phyloP scores from a whole-genome alignment of 1,140 invertebrate genomes.

The Episyrphus balteatus region DNA sequence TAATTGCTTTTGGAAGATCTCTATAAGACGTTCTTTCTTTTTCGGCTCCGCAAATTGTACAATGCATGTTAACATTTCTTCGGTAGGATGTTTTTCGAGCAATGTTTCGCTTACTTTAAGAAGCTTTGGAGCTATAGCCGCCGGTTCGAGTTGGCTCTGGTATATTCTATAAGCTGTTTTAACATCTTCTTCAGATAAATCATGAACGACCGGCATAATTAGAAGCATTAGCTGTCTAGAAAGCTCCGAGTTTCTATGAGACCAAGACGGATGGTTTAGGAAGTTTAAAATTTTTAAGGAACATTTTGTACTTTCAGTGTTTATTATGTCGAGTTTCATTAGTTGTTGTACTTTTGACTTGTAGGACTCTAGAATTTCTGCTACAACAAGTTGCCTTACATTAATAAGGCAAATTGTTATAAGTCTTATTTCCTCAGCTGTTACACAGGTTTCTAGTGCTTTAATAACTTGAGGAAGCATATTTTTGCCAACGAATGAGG shows the following conservation, averaged over 20 bases:
- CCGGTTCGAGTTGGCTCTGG: conserved; percentile 29
- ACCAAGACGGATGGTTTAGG: conserved; percentile 26
- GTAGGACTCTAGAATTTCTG: conserved; percentile 13
- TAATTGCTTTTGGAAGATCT: conserved; percentile 25
- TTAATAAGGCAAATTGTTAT: conserved; percentile 29
- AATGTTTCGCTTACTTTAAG: conserved; percentile 13
- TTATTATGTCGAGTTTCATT: conserved; percentile 10
- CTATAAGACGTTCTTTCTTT: conserved; percentile 25
- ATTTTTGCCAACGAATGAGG: conserved; percentile 18
- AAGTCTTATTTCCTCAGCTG: conserved; percentile 18
- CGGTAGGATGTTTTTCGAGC: conserved; percentile 8
- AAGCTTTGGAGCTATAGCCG: conserved; percentile 12
- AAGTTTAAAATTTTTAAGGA: conserved; percentile 26
- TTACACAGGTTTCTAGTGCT: conserved; percentile 14
- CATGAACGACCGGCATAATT: conserved; percentile 4
- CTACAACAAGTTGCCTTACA: conserved; percentile 17
- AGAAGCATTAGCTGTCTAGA: conserved; percentile 10
- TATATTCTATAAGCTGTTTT: conserved; percentile 20
- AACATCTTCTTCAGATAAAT: conserved; percentile 10
- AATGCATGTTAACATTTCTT: conserved; percentile 20
- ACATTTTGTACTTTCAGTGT: conserved; percentile 12
- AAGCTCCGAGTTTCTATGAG: conserved; percentile 14
- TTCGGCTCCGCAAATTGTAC: conserved; percentile 27
- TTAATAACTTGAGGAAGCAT: conserved; percentile 18
- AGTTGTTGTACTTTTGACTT: conserved; percentile 15